Base-by-base conservation (phyloP, 2,797 vertebrate genomes). In the Microtus obscurus region DNA sequence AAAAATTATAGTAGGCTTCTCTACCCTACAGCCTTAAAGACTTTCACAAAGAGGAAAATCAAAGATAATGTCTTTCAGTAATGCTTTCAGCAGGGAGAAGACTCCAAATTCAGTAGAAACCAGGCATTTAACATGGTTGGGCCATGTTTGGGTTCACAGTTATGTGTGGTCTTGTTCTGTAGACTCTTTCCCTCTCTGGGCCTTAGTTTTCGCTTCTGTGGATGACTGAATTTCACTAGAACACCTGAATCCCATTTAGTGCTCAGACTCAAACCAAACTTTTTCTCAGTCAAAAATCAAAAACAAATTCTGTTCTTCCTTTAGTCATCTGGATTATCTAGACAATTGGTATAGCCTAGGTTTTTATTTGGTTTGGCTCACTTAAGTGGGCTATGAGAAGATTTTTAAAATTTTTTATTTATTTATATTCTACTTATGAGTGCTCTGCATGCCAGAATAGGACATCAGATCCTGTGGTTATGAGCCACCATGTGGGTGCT, bases 261-360 rank as follows among this genome's bases (percentile, higher is more conserved):
- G 74, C 10, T 95, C 74, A 90, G 43, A 78, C 89, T 94, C 73
- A 83, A 86, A 77, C 37, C 93, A 80, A 74, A 56, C 86, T 80
- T 92, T 74, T 56, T 63, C 23, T 96, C 86, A 69, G 56, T 91
- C 78, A 8, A 21, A 61, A 89, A 73, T 88, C 61, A 71, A 90
- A 93, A 45, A 94, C 92, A 74, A 56, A 69, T 43, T 91, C 19
- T 87, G 65, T 91, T 91, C 73, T 85, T 96, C 27, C 67, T n/a
- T 85, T 78, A 77, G n/a, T 86, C 78, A 34, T 90, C 51, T 90
- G 34, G 73, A 76, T 80, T 95, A 74, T 48, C 91, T 53, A 90
- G 48, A 74, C 76, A 93, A 80, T 56, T 92, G 71, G 21, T 16
- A 2, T 80, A 79, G 56, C 81, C 69, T 92, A 53, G 27, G n/a